Base-by-base conservation (phyloP, 2,888 invertebrate genomes). In the Lepeophtheirus nordmannii region DNA sequence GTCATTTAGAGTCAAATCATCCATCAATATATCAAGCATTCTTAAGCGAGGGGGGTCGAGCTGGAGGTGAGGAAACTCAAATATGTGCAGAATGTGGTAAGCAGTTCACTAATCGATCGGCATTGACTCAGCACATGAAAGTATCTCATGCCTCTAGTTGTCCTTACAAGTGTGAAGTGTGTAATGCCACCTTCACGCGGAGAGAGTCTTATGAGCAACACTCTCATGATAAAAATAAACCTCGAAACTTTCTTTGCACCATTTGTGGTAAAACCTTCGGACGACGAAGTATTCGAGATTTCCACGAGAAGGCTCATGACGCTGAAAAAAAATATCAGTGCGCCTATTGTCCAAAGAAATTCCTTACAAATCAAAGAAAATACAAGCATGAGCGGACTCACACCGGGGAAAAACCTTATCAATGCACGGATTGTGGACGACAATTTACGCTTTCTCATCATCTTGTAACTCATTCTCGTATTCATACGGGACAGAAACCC, bases 351-450 rank as follows among this genome's bases (percentile, higher is more conserved):
- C 22, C 22, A 17, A 59, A 59, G 20, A 7, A 30, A 23, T 59
- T 59, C 59, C 23, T 59, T 7, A 59, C 59, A n/a, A 59, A 59
- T 14, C 59, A 59, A 10, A 17, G 30, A 30, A 59, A 23, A 23
- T 23, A 22, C 7, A 59, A 59, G n/a, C 59, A 59, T 14, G 59
- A 59, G 30, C 59, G 59, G 5, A 59, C 59, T 3, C 59, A 59
- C 59, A 59, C 59, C 9, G 59, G 59, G 9, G 59, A 59, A 30
- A 59, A 59, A 10, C 59, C 59, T 23, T 59, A 23, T 59, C 23
- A 30, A 59, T 59, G 59, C 59, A 30, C 22, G 22, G 30, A 23
- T 23, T 59, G 59, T 30, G 59, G 59, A n/a, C n/a, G 30, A 30
- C 59, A 30, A 5, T 59, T 59, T 17, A 30, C 59, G 22, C 59